Percentiles rank a stretch among this genome's conserved stretches.
These are phyloP conservation scores for Leucophenga varia DNA, from an alignment of 1,140 invertebrate genomes.

Conservation along the genomic window DNA sequence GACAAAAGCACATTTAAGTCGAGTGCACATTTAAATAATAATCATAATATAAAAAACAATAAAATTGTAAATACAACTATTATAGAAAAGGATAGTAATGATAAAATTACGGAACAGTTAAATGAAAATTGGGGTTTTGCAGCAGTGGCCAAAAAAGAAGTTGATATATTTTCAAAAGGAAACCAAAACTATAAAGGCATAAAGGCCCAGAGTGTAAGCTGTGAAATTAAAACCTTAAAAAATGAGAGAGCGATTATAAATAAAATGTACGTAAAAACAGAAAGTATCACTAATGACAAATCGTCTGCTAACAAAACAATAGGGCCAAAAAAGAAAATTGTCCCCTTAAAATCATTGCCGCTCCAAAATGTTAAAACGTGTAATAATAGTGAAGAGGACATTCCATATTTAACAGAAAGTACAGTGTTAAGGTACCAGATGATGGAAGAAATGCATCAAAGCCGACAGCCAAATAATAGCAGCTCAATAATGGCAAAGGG, in stretches of 20 bases:
- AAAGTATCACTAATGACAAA: conserved; percentile 9
- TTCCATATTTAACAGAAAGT: conserved; percentile 49
- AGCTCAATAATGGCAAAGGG: conserved; percentile 8
- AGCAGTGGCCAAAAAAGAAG: conserved; percentile 64
- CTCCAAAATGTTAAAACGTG: conserved; percentile 30
- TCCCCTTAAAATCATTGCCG: conserved; percentile 44
- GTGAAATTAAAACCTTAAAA: no score
- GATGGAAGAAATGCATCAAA: conserved; percentile 29
- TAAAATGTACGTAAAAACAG: no score
- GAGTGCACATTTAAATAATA: no score
- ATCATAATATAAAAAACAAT: no score
- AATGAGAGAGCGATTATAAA: no score
- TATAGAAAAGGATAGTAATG: no score
- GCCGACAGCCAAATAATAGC: conserved; percentile 18
- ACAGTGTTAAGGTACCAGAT: conserved; percentile 44
- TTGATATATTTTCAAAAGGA: conserved; percentile 47
- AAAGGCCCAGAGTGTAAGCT: no score
- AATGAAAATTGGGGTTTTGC: conserved; percentile 78
- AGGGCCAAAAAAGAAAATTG: conserved; percentile 34
- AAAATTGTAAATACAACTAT: no score
- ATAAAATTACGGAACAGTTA: no score
- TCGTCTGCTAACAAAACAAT: conserved; percentile 4
- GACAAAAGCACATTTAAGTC: conserved; percentile 46
- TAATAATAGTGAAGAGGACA: conserved; percentile 33
- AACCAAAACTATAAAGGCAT: conserved; percentile 28